A percentile compares a stretch with the other conserved stretches of the same genome.
phyloP scores from a whole-genome alignment of 2,113 vertebrate genomes.

The Pterophyllum scalare region DNA sequence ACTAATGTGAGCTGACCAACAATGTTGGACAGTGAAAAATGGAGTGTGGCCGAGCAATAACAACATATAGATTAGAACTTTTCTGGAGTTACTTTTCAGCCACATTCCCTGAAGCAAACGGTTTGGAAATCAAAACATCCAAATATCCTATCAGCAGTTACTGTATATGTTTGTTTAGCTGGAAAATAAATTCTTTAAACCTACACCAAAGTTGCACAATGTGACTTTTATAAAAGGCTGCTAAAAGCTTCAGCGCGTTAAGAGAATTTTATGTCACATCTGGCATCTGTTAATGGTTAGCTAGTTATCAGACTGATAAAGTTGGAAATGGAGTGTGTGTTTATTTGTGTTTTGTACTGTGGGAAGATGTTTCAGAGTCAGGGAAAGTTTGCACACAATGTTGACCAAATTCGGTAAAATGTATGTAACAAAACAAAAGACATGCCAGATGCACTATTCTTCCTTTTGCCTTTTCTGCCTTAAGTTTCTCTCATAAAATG shows the following conservation, averaged over 20 bases:
- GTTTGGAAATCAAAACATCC: conserved; percentile 33
- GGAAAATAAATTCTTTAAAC: neutral
- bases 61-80: conserved; percentile 65
- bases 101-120: conserved; percentile 25
- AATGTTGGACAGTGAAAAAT: conserved; percentile 69
- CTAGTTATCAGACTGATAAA: conserved; percentile 20
- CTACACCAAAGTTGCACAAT: neutral
- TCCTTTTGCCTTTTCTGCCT: neutral
- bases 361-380: neutral
- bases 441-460: neutral
- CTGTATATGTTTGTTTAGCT: neutral
- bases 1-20: conserved; percentile 70
- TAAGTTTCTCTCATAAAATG: neutral
- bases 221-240: neutral
- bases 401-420: neutral
- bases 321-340: neutral
- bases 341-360: conserved; percentile 2
- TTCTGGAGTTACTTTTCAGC: conserved; percentile 39
- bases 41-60: conserved; percentile 58
- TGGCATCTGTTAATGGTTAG: conserved; percentile 44
- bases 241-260: neutral
- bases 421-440: neutral
- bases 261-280: conserved; percentile 12
- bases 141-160: conserved; percentile 1
- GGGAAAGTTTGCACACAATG: neutral